Percentiles rank a stretch among this genome's conserved stretches.
Conservation (phyloP, 2,113 vertebrate genomes). For the Mixornis gularis region DNA sequence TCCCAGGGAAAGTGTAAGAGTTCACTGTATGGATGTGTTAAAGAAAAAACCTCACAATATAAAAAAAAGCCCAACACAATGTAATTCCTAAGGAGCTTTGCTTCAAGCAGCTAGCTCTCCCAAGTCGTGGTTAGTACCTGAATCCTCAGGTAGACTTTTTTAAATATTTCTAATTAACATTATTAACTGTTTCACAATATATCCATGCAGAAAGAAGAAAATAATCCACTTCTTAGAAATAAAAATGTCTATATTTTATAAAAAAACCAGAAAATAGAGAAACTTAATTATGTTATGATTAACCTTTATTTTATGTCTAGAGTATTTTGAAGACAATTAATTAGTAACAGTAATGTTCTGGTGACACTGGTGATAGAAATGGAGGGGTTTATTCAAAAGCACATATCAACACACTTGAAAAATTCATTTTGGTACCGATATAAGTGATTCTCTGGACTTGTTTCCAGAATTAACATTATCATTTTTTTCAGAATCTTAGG, state of each 20-base stretch:
- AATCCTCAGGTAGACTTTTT: not conserved
- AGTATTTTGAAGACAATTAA: not conserved
- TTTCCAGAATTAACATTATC: not conserved
- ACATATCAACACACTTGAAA: not conserved
- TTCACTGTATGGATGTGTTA: not conserved
- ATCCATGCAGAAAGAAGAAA: not conserved
- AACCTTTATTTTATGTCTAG: not conserved
- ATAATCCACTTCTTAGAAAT: not conserved
- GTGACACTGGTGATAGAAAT: not conserved
- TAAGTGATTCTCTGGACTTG: not conserved
- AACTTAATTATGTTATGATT: not conserved
- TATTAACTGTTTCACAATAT: not conserved
- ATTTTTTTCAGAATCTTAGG: not conserved
- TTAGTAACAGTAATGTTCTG: not conserved
- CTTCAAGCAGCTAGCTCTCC: not conserved
- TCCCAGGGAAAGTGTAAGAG: not conserved
- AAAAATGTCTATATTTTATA: not conserved
- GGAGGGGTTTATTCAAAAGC: not conserved
- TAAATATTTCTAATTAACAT: not conserved
- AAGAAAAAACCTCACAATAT: not conserved
- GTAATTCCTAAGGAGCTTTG: not conserved
- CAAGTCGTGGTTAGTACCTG: not conserved
- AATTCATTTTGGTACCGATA: not conserved
- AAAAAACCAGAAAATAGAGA: not conserved
- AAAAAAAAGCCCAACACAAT: rapidly evolving